Percentiles rank a stretch among this genome's conserved stretches.
These are phyloP conservation scores for Branchellion lobata DNA, from an alignment of 2,888 invertebrate species.

Conservation along the genomic window DNA sequence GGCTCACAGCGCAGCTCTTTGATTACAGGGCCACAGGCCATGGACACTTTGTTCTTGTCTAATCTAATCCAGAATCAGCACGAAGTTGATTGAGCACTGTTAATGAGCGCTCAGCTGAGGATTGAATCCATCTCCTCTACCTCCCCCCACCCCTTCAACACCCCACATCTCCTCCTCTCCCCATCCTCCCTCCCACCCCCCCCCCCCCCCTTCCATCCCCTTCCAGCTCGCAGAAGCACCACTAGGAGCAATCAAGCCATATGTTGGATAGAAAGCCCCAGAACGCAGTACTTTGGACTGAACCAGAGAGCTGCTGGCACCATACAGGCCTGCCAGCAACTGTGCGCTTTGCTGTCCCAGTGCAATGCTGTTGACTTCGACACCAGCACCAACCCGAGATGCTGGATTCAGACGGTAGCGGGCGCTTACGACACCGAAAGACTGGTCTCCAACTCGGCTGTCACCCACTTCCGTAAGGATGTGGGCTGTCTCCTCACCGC, in stretches of 20 bases:
- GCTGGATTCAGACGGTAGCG: constrained; percentile 14
- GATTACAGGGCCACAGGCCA: too few species aligned
- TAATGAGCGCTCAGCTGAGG: too few species aligned
- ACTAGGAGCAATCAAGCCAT: background rate
- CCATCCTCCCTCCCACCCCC: too few species aligned
- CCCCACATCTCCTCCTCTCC: too few species aligned
- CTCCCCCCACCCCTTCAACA: too few species aligned
- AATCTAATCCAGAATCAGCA: too few species aligned
- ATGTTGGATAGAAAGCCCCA: constrained; percentile 16
- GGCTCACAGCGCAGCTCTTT: too few species aligned
- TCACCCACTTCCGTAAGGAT: background rate
- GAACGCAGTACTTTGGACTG: background rate
- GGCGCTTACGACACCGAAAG: background rate
- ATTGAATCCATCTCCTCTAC: too few species aligned
- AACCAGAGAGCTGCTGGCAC: background rate
- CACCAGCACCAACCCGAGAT: background rate
- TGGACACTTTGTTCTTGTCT: too few species aligned
- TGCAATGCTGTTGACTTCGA: constrained; percentile 34
- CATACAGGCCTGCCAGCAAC: background rate
- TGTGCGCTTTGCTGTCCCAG: background rate
- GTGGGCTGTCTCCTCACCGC: background rate
- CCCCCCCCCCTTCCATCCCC: too few species aligned
- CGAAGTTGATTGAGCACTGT: too few species aligned
- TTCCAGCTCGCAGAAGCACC: background rate
- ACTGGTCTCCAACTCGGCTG: background rate